Evolutionary conservation across 2,888 invertebrate species (phyloP), one percentile per base, ranked within the genome.

Genomic region (Phalangium opilio): DNA sequence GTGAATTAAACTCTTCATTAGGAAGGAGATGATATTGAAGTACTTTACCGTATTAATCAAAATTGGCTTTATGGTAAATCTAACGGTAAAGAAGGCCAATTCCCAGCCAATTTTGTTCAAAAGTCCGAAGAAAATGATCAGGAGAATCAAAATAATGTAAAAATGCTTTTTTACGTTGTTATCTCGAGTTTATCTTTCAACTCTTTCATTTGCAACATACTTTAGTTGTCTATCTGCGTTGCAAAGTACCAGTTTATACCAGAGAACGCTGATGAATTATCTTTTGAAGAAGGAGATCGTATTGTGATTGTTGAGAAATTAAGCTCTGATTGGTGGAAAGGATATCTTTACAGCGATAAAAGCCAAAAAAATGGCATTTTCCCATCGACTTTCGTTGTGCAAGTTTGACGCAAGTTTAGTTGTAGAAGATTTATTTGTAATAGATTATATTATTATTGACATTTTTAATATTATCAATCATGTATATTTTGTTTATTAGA

Each of bases 221-320:
- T 38, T 11, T 17, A 38, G 38, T 38, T 17, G n/a, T 27, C 27
- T 27, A 7, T 7, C 27, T 42, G 27, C 27, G 36, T 50, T 14
- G 50, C 50, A 14, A 19, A 21, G 2, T 50, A 47, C 27, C 47
- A 20, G 32, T 50, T 50, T 35, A 18, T n/a, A 15, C 43, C 43
- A n/a, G 50, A 50, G 43, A 42, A 42, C 12, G 10, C 12, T 8
- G 50, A 47, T 11, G 50, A 50, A 47, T 19, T 50, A 27, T 19
- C 47, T n/a, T 50, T 50, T 34, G 14, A 19, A 8, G 47, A 50
- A 44, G 50, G 50, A 27, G 43, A 46, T 19, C 14, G 35, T 35
- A 47, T 50, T 14, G 40, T 43, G 5, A 27, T 47, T 19, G 43
- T 40, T 43, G 44, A 41, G 11, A 20, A 14, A 5, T 20, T 47